Conservation (phyloP, 2,113 vertebrate genomes). For the Embiotoca jacksoni region DNA sequence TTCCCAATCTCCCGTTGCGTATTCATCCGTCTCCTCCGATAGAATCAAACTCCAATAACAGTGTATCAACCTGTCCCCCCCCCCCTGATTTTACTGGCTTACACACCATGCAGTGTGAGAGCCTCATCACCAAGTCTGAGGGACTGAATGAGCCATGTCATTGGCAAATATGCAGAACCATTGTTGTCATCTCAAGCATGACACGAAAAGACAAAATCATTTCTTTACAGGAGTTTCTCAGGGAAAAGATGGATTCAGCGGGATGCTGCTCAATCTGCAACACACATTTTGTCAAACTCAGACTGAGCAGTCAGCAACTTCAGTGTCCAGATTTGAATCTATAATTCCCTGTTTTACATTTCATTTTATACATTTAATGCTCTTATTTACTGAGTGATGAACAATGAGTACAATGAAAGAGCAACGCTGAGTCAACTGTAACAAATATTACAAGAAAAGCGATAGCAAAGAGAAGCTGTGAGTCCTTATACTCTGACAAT, state of each 20-base stretch:
- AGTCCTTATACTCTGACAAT: no score
- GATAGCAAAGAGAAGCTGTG: no score
- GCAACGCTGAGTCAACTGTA: no score
- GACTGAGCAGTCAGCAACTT: slow-evolving; percentile 24
- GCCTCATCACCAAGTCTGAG: slow-evolving; percentile 16
- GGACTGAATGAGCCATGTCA: neutral
- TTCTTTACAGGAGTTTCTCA: slow-evolving; percentile 14
- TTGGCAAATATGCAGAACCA: slow-evolving; percentile 22
- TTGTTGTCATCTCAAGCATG: neutral
- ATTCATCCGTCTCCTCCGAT: neutral
- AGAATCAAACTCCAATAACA: neutral
- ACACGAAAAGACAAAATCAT: slow-evolving; percentile 20
- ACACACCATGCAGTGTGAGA: neutral
- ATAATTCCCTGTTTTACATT: slow-evolving; percentile 1
- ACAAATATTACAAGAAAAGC: no score
- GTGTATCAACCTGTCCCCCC: neutral
- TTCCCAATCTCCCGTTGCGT: neutral
- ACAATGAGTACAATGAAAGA: no score
- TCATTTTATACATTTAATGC: neutral
- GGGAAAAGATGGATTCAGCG: slow-evolving; percentile 9
- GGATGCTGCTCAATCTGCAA: neutral
- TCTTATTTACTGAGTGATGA: neutral
- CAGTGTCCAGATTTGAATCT: neutral
- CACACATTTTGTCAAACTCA: neutral
- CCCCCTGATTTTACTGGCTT: slow-evolving; percentile 20